Percentiles rank a stretch among this genome's conserved stretches.
Conservation (phyloP, 2,888 invertebrate species). For the Acrocera orbiculus region DNA sequence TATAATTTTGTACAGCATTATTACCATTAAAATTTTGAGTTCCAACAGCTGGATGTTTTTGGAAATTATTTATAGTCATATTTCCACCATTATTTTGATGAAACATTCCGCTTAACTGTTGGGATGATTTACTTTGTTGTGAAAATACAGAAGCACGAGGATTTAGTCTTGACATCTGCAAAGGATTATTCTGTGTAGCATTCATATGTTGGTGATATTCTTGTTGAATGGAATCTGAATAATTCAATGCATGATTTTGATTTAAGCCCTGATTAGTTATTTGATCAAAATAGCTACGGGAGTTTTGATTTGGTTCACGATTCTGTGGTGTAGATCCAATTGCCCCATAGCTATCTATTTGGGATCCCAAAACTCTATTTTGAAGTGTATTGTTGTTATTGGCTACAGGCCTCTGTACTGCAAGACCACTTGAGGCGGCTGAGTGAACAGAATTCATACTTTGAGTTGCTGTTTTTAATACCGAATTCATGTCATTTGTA, state of each 20-base stretch:
- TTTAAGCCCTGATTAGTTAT: slow-evolving; percentile 18
- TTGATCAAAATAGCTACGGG: slow-evolving; percentile 10
- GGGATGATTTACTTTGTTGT: slow-evolving; percentile 14
- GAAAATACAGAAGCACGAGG: slow-evolving; percentile 67
- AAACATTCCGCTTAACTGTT: slow-evolving; percentile 15
- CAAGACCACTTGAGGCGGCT: slow-evolving; percentile 19
- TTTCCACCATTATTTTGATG: slow-evolving; percentile 16
- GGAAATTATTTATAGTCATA: slow-evolving; percentile 13
- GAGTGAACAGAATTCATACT: slow-evolving; percentile 7
- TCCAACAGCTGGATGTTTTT: slow-evolving; percentile 10
- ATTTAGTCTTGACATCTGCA: slow-evolving; percentile 51
- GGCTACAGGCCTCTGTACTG: slow-evolving; percentile 27
- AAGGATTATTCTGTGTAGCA: slow-evolving; percentile 21
- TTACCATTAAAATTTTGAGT: slow-evolving; percentile 6
- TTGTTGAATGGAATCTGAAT: slow-evolving; percentile 13
- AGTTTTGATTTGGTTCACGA: slow-evolving; percentile 12
- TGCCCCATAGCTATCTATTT: slow-evolving; percentile 21
- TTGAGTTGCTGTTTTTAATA: slow-evolving; percentile 11
- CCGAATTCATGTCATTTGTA: slow-evolving; percentile 12
- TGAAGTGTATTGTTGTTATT: no score
- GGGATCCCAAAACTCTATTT: slow-evolving; percentile 12
- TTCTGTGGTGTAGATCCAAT: slow-evolving; percentile 21
- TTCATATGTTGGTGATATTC: slow-evolving; percentile 14
- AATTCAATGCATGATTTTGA: slow-evolving; percentile 10
- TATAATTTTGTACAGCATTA: slow-evolving; percentile 8